A percentile compares a stretch with the other conserved stretches of the same genome.
Evolutionary conservation across 2,888 invertebrate genomes (phyloP).

Genomic region (Lysandra bellargus): DNA sequence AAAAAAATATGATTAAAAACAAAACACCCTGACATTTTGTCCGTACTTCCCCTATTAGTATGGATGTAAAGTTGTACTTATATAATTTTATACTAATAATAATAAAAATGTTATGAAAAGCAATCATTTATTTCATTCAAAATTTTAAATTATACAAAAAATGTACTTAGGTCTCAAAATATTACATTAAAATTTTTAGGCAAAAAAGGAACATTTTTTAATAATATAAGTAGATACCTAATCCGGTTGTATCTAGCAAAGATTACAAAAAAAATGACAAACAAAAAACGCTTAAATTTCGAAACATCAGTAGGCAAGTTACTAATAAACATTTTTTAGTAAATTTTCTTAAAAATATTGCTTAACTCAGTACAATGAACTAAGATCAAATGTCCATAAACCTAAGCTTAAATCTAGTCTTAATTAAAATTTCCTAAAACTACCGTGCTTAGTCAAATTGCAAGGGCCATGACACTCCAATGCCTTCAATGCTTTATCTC

Average conservation of each 20-base stretch:
- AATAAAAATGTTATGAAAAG: background rate
- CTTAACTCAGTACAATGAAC: conserved; percentile 18
- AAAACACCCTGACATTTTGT: too few relatives aligned
- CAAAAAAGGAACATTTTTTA: background rate
- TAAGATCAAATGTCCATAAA: background rate
- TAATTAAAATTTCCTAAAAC: background rate
- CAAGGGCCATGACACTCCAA: background rate
- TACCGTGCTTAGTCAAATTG: background rate
- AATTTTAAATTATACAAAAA: background rate
- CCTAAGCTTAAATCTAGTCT: background rate
- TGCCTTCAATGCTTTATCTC: too few relatives aligned
- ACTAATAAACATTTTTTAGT: background rate
- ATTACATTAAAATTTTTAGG: background rate
- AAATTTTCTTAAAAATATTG: background rate
- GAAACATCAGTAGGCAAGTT: too few relatives aligned
- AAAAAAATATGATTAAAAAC: too few relatives aligned
- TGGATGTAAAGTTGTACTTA: background rate
- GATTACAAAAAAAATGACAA: too few relatives aligned
- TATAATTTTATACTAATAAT: background rate
- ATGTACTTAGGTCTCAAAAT: too few relatives aligned
- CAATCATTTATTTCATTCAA: background rate
- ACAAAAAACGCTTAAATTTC: too few relatives aligned
- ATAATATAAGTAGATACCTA: background rate
- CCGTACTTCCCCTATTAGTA: too few relatives aligned
- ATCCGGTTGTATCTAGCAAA: background rate